Percentiles rank a stretch among this genome's conserved stretches.
phyloP scores from a whole-genome alignment of 1,140 invertebrate genomes.

The Pseudomyrmex dendroicus region DNA sequence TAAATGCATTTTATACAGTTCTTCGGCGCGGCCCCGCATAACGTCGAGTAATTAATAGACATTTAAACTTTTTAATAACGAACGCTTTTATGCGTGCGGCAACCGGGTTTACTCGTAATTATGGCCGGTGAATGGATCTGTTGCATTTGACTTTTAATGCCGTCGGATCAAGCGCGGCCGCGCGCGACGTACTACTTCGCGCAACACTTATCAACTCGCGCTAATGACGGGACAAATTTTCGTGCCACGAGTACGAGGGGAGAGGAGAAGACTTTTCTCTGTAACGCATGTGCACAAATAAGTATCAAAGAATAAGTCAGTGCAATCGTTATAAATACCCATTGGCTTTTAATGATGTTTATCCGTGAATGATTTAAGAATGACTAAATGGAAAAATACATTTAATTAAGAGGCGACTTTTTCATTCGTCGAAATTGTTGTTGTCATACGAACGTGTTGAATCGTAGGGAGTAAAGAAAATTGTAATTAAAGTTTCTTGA shows the following conservation, averaged over 20 bases:
- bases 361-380: background rate
- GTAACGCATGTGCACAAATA: background rate
- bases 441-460: too few species aligned
- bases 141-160: slow-evolving; percentile 82
- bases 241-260: slow-evolving; percentile 29
- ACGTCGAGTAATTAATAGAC: slow-evolving; percentile 82
- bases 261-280: background rate
- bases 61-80: slow-evolving; percentile 84
- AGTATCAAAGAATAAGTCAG: slow-evolving; percentile 7
- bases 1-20: slow-evolving; percentile 82
- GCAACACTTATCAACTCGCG: slow-evolving; percentile 74
- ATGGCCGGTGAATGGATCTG: slow-evolving; percentile 81
- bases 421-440: too few species aligned
- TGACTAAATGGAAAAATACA: slow-evolving; percentile 1
- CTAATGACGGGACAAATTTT: slow-evolving; percentile 78
- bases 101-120: slow-evolving; percentile 77
- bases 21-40: slow-evolving; percentile 73
- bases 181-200: slow-evolving; percentile 62
- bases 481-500: slow-evolving; percentile 40
- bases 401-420: background rate
- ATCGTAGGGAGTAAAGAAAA: too few species aligned
- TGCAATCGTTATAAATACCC: background rate
- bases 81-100: slow-evolving; percentile 78
- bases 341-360: slow-evolving; percentile 4
- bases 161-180: slow-evolving; percentile 75